A percentile compares a stretch with the other conserved stretches of the same genome.
These are phyloP conservation scores for Phylloscopus collybita DNA, from an alignment of 2,797 vertebrate genomes.

Conservation along the genomic window DNA sequence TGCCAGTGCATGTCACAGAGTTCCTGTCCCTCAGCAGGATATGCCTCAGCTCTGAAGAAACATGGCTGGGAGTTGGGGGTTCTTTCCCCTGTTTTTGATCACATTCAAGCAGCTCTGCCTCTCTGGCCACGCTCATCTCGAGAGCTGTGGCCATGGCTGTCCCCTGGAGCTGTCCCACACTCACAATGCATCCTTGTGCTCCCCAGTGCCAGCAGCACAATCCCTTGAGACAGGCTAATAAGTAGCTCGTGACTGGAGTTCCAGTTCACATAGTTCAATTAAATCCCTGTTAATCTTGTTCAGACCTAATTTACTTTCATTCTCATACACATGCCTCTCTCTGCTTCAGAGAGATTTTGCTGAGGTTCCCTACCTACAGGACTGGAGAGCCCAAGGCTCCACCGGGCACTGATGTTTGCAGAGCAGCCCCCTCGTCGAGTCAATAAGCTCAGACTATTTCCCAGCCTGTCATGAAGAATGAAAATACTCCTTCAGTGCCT, in stretches of 20 bases:
- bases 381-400: neutral
- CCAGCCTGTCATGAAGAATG: neutral
- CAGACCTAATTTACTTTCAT: constrained; percentile 68
- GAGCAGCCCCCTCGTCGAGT: neutral
- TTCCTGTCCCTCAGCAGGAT: neutral
- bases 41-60: neutral
- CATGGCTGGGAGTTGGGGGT: neutral
- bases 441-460: neutral
- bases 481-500: neutral
- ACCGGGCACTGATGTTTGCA: neutral
- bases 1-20: neutral
- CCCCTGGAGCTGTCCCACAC: neutral
- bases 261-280: constrained; percentile 67
- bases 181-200: constrained; percentile 51
- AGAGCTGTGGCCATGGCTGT: neutral
- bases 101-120: neutral
- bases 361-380: neutral
- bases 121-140: fast-evolving
- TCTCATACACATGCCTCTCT: constrained; percentile 5
- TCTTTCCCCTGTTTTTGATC: neutral
- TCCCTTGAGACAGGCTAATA: constrained; percentile 31
- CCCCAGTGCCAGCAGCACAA: constrained; percentile 12
- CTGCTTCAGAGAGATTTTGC: neutral
- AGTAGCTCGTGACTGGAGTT: constrained; percentile 68
- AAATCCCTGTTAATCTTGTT: constrained; percentile 72